A percentile compares a stretch with the other conserved stretches of the same genome.
Conservation (phyloP, 2,797 vertebrate genomes). For the Tangara arthus region DNA sequence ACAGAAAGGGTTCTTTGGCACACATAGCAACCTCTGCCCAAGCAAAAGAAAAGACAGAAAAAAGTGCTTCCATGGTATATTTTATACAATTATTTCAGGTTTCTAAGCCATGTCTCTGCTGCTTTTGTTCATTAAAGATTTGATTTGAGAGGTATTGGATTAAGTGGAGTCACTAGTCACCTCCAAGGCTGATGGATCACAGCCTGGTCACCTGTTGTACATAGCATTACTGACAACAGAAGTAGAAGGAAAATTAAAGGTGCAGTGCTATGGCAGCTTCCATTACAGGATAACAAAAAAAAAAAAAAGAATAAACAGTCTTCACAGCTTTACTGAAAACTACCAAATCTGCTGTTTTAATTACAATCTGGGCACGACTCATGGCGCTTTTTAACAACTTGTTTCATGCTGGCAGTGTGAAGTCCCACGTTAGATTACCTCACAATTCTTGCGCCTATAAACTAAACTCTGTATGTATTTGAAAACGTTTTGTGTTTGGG, state of each 20-base stretch:
- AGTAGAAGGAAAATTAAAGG: neutral
- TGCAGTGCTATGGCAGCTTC: neutral
- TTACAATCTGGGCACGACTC: neutral
- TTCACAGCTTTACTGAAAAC: neutral
- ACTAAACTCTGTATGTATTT: neutral
- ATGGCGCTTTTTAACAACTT: neutral
- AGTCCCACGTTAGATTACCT: neutral
- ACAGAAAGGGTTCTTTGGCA: neutral
- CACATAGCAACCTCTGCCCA: neutral
- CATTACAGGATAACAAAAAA: neutral
- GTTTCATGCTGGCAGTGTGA: neutral
- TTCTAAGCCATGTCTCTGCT: neutral
- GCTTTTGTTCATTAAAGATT: neutral
- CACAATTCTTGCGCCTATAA: neutral
- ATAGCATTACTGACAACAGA: neutral
- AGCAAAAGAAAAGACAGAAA: neutral
- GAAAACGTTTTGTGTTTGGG: neutral
- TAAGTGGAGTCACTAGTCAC: neutral
- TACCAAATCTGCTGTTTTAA: neutral
- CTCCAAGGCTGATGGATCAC: neutral
- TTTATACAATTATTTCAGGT: neutral
- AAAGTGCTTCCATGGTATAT: fast-evolving
- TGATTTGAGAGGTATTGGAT: neutral
- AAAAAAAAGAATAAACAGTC: fast-evolving
- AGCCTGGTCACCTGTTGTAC: neutral